Evolutionary conservation across 2,797 vertebrate genomes (phyloP), one percentile per base, ranked within the genome.

Genomic region (Sebastes vulpes): DNA sequence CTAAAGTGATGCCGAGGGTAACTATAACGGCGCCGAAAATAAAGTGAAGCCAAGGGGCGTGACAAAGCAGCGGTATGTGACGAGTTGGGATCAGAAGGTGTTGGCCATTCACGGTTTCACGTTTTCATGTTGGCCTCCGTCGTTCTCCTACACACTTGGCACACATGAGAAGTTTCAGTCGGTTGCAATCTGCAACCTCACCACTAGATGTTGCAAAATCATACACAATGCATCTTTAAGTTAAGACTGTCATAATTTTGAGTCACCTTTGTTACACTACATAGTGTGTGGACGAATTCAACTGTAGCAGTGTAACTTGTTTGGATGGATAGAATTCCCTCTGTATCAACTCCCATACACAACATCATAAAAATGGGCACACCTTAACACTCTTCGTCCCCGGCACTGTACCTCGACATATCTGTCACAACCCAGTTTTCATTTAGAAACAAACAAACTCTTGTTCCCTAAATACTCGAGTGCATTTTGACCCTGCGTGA

Each of bases 381-480:
- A 50, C 14, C 31, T 21, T 18, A 7, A 7, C 8, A 77, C 52
- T 21, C 35, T 54, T 65, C 57, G 63, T 64, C 66, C 25, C 8
- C 1, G 2, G 18, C 4, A 48, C 48, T 58, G 59, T 31, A 60
- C 65, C 26, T 42, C 66, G 50, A 77, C 64, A 38, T 20, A 18
- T 72, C 67, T 56, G 58, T 26, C 65, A 65, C 16, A 65, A 74
- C 5, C 29, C 38, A 59, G 32, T 54, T 72, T 63, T 82, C 14
- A 65, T 63, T 38, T 32, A 1, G 60, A 57, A 82, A 60, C 29
- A 77, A 77, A 74, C 10, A 74, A 61, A 65, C 23, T 26, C 9
- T 11, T 46, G 8, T 29, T 60, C 38, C 20, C 21, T 53, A 60
- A 42, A 66, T 12, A 75, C 16, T n/a, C 7, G 4, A 76, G 18